Evolutionary conservation across 2,888 invertebrate genomes (phyloP), one percentile per base, ranked within the genome.

Genomic region (Prosopocoilus inquinatus): DNA sequence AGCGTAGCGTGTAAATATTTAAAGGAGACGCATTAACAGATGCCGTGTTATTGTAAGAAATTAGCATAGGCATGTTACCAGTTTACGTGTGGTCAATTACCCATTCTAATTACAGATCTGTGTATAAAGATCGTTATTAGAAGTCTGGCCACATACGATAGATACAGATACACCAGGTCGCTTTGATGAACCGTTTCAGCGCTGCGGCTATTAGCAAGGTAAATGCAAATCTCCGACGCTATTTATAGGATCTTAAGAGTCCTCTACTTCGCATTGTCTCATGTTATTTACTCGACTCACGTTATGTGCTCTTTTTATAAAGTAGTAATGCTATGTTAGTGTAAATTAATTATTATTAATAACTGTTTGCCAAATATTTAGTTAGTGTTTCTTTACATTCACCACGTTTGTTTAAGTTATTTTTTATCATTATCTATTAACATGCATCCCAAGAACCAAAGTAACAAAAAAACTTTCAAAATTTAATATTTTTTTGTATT

Each of bases 21-120:
- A 49, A 41, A 53, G 47, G 39, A 48, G 48, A 43, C 20, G 41
- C 41, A 48, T 47, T 53, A 48, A 43, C 48, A 48, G 45, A 44
- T 28, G 34, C 33, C 43, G 20, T 34, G 49, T 49, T 53, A 47
- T 47, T 47, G n/a, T 53, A 39, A 47, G 47, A 39, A 44, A 32
- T 49, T 53, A 43, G 41, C 53, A 43, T 43, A 53, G 49, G 41
- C 43, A 49, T 49, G 53, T 34, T 48, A 53, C 35, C 38, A 47
- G 39, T 50, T 20, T 50, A 20, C 38, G 39, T 50, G 28, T 28
- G 47, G 53, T 53, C 53, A 53, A 53, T 53, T 53, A 41, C 47
- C 13, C 38, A 46, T 53, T 53, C 47, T 47, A 53, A 53, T 53
- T 47, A 53, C 39, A 53, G 53, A 32, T 28, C 32, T 33, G 11